Evolutionary conservation across 2,113 vertebrate species (phyloP).

Genomic region (Alosa alosa): DNA sequence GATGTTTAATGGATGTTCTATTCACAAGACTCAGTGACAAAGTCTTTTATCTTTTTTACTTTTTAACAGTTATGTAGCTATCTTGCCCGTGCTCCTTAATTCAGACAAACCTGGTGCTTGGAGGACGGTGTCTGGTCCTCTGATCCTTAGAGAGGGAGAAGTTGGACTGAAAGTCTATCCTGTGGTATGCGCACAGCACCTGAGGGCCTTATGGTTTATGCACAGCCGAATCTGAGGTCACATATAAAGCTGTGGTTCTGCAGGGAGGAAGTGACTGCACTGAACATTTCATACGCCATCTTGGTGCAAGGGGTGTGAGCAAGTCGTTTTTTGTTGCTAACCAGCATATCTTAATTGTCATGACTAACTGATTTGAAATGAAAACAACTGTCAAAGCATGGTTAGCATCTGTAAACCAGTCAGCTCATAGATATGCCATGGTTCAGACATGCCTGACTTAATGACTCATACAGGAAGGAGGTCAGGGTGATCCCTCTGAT

Average conservation of each 20-base stretch:
- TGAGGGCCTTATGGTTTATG: not conserved
- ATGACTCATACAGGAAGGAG: not conserved
- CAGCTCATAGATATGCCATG: not conserved
- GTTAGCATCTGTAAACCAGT: not conserved
- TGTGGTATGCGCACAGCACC: not conserved
- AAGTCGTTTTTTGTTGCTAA: not conserved
- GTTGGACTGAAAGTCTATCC: not conserved
- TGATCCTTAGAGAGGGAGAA: not conserved
- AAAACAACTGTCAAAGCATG: not conserved
- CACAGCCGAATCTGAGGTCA: not conserved
- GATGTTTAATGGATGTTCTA: not conserved
- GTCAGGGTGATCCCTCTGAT: not conserved
- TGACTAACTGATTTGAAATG: not conserved
- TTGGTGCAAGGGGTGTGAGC: not conserved
- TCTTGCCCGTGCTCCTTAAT: not conserved
- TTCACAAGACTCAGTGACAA: not conserved
- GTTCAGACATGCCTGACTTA: not conserved
- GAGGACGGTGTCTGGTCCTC: not conserved
- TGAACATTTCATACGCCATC: not conserved
- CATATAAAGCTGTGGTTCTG: not conserved
- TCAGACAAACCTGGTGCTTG: not conserved
- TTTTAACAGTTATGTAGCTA: not conserved
- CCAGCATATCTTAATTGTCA: not conserved
- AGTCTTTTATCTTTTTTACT: not conserved
- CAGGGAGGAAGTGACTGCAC: not conserved